Conservation (phyloP, 2,113 vertebrate species). For the Brachionichthys hirsutus region DNA sequence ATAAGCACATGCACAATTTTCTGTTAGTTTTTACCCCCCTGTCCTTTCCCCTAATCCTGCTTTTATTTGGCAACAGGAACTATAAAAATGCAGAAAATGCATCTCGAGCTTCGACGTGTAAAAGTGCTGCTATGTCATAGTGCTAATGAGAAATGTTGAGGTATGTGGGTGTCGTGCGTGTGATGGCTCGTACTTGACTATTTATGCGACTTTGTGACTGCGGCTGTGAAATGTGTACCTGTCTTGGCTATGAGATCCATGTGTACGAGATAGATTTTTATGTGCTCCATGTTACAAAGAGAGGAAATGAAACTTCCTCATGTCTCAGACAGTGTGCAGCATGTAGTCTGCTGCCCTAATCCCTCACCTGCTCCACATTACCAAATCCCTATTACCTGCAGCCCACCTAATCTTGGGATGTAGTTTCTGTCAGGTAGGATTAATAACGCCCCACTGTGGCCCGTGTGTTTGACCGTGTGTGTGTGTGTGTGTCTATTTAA, state of each 20-base stretch:
- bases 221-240: slow-evolving; percentile 41
- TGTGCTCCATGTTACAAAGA: slow-evolving; percentile 66
- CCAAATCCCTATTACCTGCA: slow-evolving; percentile 70
- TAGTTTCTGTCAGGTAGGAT: slow-evolving; percentile 70
- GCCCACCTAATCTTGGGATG: slow-evolving; percentile 63
- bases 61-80: slow-evolving; percentile 2
- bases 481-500: slow-evolving; percentile 40
- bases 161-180: background rate
- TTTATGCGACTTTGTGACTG: slow-evolving; percentile 8
- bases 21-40: background rate
- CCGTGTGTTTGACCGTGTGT: slow-evolving; percentile 52
- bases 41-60: background rate
- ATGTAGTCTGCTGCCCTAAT: slow-evolving; percentile 69
- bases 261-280: slow-evolving; percentile 76
- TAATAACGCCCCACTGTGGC: slow-evolving; percentile 64
- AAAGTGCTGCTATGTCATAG: too few species aligned
- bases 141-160: too few species aligned
- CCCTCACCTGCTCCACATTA: slow-evolving; percentile 79
- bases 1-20: background rate
- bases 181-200: slow-evolving; percentile 16
- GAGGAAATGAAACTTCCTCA: slow-evolving; percentile 80
- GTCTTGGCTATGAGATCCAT: slow-evolving; percentile 53
- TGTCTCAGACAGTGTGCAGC: slow-evolving; percentile 65
- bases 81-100: too few species aligned
- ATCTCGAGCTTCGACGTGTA: too few species aligned